Conservation (phyloP, 2,797 vertebrate species). For the Falco concolor region DNA sequence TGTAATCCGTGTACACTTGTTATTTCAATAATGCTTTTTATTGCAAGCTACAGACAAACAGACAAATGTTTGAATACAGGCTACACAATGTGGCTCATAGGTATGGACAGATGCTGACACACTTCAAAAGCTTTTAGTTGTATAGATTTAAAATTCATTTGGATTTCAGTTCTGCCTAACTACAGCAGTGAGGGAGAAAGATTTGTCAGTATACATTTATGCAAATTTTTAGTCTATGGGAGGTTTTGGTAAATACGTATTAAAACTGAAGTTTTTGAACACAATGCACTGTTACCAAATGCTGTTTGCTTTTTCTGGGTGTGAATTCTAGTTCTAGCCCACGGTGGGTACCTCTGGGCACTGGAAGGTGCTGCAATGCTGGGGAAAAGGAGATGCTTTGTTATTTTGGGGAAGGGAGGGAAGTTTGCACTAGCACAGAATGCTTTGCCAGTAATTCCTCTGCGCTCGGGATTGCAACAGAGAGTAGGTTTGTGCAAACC, state of each 20-base stretch:
- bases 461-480: not conserved
- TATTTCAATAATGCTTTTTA: conserved; percentile 70
- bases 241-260: conserved; percentile 30
- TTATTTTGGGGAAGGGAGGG: not conserved
- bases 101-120: conserved; percentile 30
- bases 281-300: not conserved
- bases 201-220: conserved; percentile 21
- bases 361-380: not conserved
- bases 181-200: not conserved
- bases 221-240: not conserved
- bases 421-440: not conserved
- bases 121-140: conserved; percentile 45
- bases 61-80: conserved; percentile 37
- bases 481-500: not conserved
- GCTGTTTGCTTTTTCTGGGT: not conserved
- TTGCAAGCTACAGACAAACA: conserved; percentile 32
- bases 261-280: not conserved
- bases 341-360: not conserved
- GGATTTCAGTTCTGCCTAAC: conserved; percentile 17
- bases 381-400: not conserved
- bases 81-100: not conserved
- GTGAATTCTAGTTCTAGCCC: not conserved
- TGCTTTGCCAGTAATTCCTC: not conserved
- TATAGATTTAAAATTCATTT: not conserved
- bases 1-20: conserved; percentile 68